Evolutionary conservation across 2,113 vertebrate genomes (phyloP).

Genomic region (Rhinolophus ferrumequinum): DNA sequence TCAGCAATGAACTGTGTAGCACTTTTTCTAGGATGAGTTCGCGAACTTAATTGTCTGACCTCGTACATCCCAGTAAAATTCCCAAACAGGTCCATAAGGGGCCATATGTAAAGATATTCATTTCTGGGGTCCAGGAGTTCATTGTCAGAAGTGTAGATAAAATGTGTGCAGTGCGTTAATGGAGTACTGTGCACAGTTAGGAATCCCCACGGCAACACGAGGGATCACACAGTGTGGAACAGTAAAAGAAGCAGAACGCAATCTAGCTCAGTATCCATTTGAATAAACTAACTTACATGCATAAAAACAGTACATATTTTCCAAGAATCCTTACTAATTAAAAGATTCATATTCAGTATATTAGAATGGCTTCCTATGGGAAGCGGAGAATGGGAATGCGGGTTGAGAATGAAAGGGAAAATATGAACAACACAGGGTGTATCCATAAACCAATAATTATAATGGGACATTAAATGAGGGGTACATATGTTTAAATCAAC

Average conservation of each 20-base stretch:
- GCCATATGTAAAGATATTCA: not conserved
- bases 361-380: not conserved
- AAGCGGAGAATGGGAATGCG: not conserved
- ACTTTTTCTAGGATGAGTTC: too few relatives aligned
- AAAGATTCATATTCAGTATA: not conserved
- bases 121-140: not conserved
- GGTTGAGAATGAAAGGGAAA: not conserved
- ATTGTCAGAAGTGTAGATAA: not conserved
- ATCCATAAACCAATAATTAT: not conserved
- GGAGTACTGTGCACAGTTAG: not conserved
- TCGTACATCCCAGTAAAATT: not conserved
- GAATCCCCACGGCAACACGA: not conserved
- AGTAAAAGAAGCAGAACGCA: not conserved
- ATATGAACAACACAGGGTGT: not conserved
- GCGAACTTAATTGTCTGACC: too few relatives aligned
- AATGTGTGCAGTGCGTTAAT: not conserved
- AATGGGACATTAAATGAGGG: not conserved
- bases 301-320: not conserved
- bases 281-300: not conserved
- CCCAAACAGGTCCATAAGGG: not conserved
- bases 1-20: too few relatives aligned
- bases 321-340: not conserved
- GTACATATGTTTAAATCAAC: not conserved
- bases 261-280: not conserved
- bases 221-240: not conserved